These are phyloP conservation scores for Ophion slaviceki DNA, from an alignment of 2,888 invertebrate species.

Conservation along the genomic window DNA sequence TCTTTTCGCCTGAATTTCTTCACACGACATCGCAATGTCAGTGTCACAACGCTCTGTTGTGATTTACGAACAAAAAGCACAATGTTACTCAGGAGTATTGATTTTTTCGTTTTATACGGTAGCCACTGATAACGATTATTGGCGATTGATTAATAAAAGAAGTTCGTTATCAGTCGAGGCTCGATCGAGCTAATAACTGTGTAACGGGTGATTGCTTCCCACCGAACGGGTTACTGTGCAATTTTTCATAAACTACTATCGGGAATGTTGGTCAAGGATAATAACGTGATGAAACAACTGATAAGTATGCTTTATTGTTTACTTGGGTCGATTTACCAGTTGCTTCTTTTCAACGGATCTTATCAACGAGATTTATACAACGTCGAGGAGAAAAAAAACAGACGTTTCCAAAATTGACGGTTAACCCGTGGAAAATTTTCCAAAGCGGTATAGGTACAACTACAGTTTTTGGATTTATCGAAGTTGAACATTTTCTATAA, in stretches of 20 bases:
- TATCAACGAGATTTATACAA: constrained; percentile 31
- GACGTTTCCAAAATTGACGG: constrained; percentile 7
- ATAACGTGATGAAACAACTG: constrained; percentile 41
- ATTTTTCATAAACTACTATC: neutral
- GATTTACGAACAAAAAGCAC: neutral
- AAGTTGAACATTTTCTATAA: neutral
- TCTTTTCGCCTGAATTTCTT: neutral
- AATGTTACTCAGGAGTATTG: neutral
- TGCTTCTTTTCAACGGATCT: constrained; percentile 44
- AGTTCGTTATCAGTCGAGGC: constrained; percentile 2
- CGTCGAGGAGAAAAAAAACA: constrained; percentile 23
- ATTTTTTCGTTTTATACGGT: neutral
- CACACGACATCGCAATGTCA: neutral
- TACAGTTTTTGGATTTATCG: neutral
- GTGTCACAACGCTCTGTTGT: neutral
- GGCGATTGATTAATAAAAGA: neutral
- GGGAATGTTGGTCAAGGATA: constrained; percentile 36
- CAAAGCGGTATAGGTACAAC: no score
- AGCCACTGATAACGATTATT: neutral
- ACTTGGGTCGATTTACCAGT: constrained; percentile 30
- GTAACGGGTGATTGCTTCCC: neutral
- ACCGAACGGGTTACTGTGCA: neutral
- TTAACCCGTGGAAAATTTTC: neutral
- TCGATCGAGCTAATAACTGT: constrained; percentile 5
- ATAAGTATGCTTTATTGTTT: constrained; percentile 58